Conservation (phyloP, 2,797 vertebrate species). For the Myotis planiceps region DNA sequence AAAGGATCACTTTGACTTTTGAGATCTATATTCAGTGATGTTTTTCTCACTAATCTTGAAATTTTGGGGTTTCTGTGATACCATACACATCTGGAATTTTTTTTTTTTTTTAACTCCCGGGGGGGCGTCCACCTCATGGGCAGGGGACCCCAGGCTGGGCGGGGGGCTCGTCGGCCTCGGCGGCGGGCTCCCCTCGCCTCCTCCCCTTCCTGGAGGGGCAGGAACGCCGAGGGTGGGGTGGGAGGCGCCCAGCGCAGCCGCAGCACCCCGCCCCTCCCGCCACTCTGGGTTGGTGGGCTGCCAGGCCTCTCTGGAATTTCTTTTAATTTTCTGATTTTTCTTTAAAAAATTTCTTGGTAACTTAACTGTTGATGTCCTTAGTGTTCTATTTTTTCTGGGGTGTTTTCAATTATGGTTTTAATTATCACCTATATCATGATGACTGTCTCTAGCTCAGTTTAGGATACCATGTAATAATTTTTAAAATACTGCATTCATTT, state of each 20-base stretch:
- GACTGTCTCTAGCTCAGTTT: background rate
- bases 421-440: background rate
- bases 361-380: background rate
- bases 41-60: background rate
- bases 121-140: conserved; percentile 64
- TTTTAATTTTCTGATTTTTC: background rate
- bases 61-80: conserved; percentile 5
- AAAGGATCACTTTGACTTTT: background rate
- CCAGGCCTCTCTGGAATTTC: background rate
- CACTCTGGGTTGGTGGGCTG: background rate
- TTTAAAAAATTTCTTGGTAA: background rate
- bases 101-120: background rate
- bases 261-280: conserved; percentile 67
- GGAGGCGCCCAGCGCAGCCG: conserved; percentile 56
- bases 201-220: conserved; percentile 77
- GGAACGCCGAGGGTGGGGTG: conserved; percentile 68
- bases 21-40: background rate
- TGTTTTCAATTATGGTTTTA: background rate
- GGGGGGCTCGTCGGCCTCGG: conserved; percentile 63
- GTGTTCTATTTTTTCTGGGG: background rate
- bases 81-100: background rate
- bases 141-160: conserved; percentile 43
- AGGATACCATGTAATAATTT: conserved; percentile 19
- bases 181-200: conserved; percentile 71
- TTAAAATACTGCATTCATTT: background rate